phyloP scores from a whole-genome alignment of 2,888 invertebrate genomes.

The Tipula confusa region DNA sequence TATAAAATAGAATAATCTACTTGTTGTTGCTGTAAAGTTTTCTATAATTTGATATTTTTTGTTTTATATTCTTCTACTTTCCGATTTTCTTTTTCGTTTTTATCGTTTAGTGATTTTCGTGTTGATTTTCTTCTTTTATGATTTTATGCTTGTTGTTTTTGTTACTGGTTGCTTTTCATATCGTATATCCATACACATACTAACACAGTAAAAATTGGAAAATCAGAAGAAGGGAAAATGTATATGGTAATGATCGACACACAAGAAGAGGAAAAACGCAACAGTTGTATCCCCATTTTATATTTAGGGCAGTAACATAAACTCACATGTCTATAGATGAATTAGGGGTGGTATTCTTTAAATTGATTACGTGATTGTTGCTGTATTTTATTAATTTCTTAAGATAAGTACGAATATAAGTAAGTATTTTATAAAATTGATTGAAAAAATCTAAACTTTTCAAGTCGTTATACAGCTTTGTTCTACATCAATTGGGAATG shows the following conservation, averaged over 20 bases:
- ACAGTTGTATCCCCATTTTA: neutral
- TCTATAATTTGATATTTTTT: too few species aligned
- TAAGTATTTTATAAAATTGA: neutral
- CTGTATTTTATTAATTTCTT: slow-evolving; percentile 3
- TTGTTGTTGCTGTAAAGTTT: slow-evolving; percentile 21
- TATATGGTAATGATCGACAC: slow-evolving; percentile 7
- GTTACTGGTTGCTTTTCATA: neutral
- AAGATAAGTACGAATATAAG: neutral
- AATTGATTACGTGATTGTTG: neutral
- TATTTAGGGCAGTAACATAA: neutral
- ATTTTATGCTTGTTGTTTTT: neutral
- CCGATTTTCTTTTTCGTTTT: slow-evolving; percentile 28
- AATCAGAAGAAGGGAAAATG: neutral
- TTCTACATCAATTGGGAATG: neutral
- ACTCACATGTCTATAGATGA: neutral
- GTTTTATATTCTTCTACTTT: neutral
- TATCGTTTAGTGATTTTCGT: neutral
- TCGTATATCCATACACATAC: neutral
- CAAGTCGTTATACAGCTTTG: neutral
- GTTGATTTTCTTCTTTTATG: neutral
- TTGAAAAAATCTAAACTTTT: neutral
- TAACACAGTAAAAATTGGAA: neutral
- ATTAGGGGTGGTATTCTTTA: neutral
- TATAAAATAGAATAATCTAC: neutral
- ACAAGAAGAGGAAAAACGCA: neutral